phyloP scores from a whole-genome alignment of 1,140 invertebrate species.

The Camponotus floridanus region DNA sequence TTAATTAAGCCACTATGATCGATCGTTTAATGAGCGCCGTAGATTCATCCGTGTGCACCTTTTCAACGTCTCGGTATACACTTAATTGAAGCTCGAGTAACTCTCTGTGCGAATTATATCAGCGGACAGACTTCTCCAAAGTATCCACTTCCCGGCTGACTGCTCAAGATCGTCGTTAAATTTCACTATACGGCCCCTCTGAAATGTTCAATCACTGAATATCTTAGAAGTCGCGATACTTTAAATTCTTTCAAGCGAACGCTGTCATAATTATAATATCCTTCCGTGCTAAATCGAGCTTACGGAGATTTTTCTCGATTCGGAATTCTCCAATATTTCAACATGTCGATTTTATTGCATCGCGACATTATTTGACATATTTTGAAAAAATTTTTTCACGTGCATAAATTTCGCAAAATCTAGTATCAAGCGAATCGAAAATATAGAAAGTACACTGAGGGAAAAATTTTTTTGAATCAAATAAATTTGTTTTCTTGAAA shows the following conservation, averaged over 20 bases:
- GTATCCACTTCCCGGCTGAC: constrained; percentile 17
- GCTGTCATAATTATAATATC: constrained; percentile 19
- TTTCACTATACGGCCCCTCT: constrained; percentile 17
- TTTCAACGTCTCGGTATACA: constrained; percentile 44
- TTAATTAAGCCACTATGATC: constrained; percentile 64
- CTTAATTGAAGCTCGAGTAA: constrained; percentile 43
- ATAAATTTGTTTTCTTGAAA: too few species aligned
- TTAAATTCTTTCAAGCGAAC: constrained; percentile 22
- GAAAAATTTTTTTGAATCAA: too few species aligned
- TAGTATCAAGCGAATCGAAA: background rate
- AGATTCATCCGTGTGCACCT: constrained; percentile 41
- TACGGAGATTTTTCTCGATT: background rate
- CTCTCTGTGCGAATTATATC: constrained; percentile 39
- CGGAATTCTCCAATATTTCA: background rate
- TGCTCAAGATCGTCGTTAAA: constrained; percentile 26
- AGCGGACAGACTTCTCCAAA: constrained; percentile 25
- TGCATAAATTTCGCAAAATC: too few species aligned
- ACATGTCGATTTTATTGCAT: background rate
- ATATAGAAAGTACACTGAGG: background rate
- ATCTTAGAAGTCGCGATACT: constrained; percentile 8
- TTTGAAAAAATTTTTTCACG: background rate
- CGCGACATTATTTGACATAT: background rate
- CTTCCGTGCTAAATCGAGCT: constrained; percentile 15
- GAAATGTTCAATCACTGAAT: constrained; percentile 30
- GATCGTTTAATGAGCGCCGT: constrained; percentile 58